Evolutionary conservation across 2,113 vertebrate species (phyloP), one percentile per base, ranked within the genome.

Genomic region (Salvelinus alpinus): DNA sequence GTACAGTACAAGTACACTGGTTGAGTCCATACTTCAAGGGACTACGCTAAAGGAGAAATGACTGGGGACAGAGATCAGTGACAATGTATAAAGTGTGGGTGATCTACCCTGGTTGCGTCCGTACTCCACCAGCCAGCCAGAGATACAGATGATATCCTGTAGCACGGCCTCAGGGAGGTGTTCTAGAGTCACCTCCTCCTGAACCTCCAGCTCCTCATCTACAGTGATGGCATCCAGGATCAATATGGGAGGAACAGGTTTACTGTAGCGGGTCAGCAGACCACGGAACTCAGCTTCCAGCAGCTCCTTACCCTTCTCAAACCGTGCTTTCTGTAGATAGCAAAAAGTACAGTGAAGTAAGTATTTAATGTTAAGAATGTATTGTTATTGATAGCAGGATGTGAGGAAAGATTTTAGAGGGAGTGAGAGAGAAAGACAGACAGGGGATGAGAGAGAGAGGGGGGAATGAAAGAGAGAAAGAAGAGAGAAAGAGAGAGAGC

Each of bases 221-320:
- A 92, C 91, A 0, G 93, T 89, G 78, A 99, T 95, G 76, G 96
- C 92, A 25, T 99, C 97, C 92, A 99, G 90, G 90, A 99, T 96
- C 74, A 99, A 95, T 80, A 98, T 92, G 0, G 98, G 96, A 0
- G 96, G 96, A 1, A 99, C 96, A 0, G 96, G 94, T 75, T 98
- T 99, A 14, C 96, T 98, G 91, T 98, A 95, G 29, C 97, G 94
- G 0, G 95, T 96, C 93, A 99, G 93, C 71, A 98, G 90, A 83
- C 94, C 94, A 64, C 96, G 95, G 84, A 99, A 98, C 91, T 99
- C 98, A 0, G 94, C 95, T 54, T 99, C 98, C 88, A 99, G 89
- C 0, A 95, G 96, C 80, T 99, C 97, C 74, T 99, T 99, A 0
- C 97, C 98, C 62, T 94, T 94, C 86, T 99, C 98, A 74, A 99